Percentiles rank a stretch among this genome's conserved stretches.
Conservation (phyloP, 2,888 invertebrate species). For the Rambutsinella grinnellia region DNA sequence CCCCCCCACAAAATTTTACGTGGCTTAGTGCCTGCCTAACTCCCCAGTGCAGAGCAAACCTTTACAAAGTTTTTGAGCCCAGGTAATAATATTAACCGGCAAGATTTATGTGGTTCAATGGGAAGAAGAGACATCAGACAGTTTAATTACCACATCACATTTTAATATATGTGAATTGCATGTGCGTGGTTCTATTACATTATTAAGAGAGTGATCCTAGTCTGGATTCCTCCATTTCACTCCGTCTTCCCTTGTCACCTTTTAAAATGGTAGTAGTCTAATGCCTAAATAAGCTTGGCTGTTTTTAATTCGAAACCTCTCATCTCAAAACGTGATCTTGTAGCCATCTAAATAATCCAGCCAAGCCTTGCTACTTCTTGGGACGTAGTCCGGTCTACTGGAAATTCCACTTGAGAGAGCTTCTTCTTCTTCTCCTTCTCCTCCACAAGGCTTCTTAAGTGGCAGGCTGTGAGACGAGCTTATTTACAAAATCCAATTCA, state of each 20-base stretch:
- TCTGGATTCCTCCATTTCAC: background rate
- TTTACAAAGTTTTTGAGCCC: background rate
- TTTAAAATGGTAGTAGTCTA: background rate
- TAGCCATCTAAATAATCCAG: background rate
- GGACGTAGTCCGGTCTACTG: slow-evolving; percentile 24
- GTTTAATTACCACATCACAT: slow-evolving; percentile 54
- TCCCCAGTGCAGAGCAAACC: too few relatives aligned
- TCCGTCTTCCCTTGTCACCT: background rate
- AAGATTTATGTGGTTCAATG: slow-evolving; percentile 52
- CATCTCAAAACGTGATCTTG: background rate
- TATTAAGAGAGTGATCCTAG: background rate
- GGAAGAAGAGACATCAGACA: slow-evolving; percentile 48
- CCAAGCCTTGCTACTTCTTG: background rate
- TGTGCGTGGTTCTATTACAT: background rate
- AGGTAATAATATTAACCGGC: slow-evolving; percentile 37
- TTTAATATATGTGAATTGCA: slow-evolving; percentile 40
- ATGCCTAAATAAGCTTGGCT: background rate
- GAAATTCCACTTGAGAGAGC: slow-evolving; percentile 38
- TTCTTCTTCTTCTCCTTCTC: background rate
- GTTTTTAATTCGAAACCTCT: background rate
- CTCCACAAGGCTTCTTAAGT: background rate
- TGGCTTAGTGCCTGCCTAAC: too few relatives aligned
- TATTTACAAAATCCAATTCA: background rate
- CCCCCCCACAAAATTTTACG: too few relatives aligned
- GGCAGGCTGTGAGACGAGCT: background rate